Evolutionary conservation across 2,888 invertebrate species (phyloP).

Genomic region (Tachina grossa): DNA sequence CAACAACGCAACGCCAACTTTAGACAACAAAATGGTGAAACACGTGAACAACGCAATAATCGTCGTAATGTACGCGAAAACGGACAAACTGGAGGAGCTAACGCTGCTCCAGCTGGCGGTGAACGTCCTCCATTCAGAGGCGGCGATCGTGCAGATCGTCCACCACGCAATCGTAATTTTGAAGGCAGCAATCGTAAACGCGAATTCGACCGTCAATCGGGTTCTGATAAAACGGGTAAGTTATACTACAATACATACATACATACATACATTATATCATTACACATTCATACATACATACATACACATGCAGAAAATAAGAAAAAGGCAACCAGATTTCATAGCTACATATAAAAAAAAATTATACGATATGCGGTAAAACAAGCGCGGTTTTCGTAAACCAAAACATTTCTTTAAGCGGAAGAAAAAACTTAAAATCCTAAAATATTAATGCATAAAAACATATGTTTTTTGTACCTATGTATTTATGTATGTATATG

Average conservation of each 20-base stretch:
- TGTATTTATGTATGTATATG: constrained; percentile 48
- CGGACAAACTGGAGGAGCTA: constrained; percentile 73
- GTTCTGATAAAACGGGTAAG: constrained; percentile 95
- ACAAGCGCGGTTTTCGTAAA: neutral
- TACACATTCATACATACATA: neutral
- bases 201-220: constrained; percentile 97
- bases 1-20: constrained; percentile 78
- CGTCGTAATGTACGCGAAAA: constrained; percentile 84
- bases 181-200: constrained; percentile 86
- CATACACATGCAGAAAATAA: constrained; percentile 4
- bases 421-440: constrained; percentile 19
- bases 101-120: constrained; percentile 34
- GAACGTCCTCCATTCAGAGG: constrained; percentile 69
- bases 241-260: constrained; percentile 9
- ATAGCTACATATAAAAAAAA: neutral
- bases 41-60: constrained; percentile 87
- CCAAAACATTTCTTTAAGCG: neutral
- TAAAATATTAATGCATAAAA: constrained; percentile 45
- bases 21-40: constrained; percentile 84
- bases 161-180: constrained; percentile 81
- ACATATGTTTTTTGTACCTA: constrained; percentile 51
- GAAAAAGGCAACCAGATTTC: neutral
- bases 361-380: neutral
- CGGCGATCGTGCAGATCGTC: constrained; percentile 80
- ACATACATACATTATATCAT: neutral